A percentile compares a stretch with the other conserved stretches of the same genome.
phyloP scores from a whole-genome alignment of 2,113 vertebrate species.

The Brienomyrus brachyistius region DNA sequence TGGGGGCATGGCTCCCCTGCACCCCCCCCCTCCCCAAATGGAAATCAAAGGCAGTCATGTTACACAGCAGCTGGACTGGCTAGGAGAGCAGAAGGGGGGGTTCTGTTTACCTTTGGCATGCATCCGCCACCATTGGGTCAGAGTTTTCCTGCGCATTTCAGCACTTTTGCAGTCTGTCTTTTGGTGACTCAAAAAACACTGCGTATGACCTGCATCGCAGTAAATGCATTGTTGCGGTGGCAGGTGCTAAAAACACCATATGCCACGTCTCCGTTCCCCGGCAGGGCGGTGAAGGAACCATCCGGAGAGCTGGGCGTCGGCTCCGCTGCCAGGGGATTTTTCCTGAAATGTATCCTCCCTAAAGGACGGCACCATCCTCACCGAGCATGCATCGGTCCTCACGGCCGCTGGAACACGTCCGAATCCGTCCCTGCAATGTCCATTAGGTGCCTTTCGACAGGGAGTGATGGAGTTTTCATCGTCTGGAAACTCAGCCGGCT shows the following conservation, averaged over 20 bases:
- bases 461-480: conserved; percentile 41
- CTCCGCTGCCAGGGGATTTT: no score
- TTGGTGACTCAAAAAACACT: not conserved
- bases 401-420: not conserved
- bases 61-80: conserved; percentile 54
- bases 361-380: not conserved
- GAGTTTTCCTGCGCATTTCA: conserved; percentile 27
- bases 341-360: not conserved
- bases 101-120: conserved; percentile 23
- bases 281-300: no score
- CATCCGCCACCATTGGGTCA: conserved; percentile 36
- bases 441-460: conserved; percentile 35
- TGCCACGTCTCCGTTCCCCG: not conserved
- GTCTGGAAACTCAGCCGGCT: conserved; percentile 49
- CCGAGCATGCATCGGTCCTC: not conserved
- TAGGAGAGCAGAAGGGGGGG: conserved; percentile 29
- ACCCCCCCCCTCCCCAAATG: conserved; percentile 30
- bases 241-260: not conserved
- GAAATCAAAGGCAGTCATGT: conserved; percentile 65
- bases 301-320: no score
- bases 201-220: not conserved
- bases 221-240: not conserved
- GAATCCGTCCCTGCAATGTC: conserved; percentile 45
- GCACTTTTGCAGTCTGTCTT: conserved; percentile 19
- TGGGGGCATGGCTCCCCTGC: conserved; percentile 35